A percentile compares a stretch with the other conserved stretches of the same genome.
These are phyloP conservation scores for Panthera tigris DNA, from an alignment of 2,113 vertebrate genomes.

Conservation along the genomic window DNA sequence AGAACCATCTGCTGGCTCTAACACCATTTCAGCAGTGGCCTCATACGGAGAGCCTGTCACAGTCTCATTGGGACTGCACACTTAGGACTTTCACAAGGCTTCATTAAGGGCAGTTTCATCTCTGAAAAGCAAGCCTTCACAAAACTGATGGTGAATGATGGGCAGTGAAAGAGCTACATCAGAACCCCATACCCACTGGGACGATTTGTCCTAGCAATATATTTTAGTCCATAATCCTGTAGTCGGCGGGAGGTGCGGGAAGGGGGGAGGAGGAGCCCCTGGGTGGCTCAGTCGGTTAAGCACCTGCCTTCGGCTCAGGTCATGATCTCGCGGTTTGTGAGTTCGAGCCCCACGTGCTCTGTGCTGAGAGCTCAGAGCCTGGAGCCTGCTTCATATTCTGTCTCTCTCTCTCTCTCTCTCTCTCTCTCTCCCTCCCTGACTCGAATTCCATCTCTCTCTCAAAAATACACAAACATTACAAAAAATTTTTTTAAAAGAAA, in stretches of 20 bases:
- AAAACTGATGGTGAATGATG: background rate
- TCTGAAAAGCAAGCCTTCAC: background rate
- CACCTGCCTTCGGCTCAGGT: too few relatives aligned
- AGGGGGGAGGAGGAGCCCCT: too few relatives aligned
- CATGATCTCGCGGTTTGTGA: too few relatives aligned
- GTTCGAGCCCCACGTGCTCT: too few relatives aligned
- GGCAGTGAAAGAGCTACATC: background rate
- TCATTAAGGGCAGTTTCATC: background rate
- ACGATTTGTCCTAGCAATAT: background rate
- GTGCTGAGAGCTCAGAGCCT: too few relatives aligned
- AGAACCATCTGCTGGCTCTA: background rate
- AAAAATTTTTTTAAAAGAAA: too few relatives aligned
- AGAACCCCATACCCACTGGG: background rate
- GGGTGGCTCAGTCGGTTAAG: too few relatives aligned
- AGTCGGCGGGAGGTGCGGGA: background rate
- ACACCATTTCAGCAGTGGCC: background rate
- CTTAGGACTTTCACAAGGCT: background rate
- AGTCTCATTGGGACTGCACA: background rate
- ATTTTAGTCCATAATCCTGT: background rate
- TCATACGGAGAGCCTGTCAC: background rate
- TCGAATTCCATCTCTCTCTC: too few relatives aligned
- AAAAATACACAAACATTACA: too few relatives aligned
- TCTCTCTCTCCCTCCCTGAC: too few relatives aligned
- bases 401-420: too few relatives aligned
- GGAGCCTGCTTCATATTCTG: too few relatives aligned